Evolutionary conservation across 2,888 invertebrate species (phyloP).

Genomic region (Unio delphinus): DNA sequence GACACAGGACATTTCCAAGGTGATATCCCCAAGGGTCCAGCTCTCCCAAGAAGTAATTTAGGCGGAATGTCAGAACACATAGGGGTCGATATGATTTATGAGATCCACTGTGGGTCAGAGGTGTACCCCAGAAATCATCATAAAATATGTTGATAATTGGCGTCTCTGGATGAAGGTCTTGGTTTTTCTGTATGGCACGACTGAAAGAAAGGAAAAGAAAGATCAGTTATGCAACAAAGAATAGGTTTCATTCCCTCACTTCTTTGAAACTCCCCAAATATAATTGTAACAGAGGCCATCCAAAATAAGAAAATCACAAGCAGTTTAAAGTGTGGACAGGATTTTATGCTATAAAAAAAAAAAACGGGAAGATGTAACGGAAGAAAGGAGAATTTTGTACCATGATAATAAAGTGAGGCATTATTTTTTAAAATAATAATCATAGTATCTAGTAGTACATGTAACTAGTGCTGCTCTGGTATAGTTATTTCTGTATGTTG

Average conservation of each 20-base stretch:
- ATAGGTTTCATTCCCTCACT: neutral
- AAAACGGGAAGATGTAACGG: too few species aligned
- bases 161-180: constrained; percentile 86
- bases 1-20: constrained; percentile 87
- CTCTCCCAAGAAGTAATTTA: constrained; percentile 83
- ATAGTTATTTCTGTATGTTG: too few species aligned
- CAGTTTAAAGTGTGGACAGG: too few species aligned
- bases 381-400: too few species aligned
- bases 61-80: constrained; percentile 88
- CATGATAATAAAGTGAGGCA: too few species aligned
- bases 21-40: constrained; percentile 81
- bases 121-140: constrained; percentile 99
- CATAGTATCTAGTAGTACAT: too few species aligned
- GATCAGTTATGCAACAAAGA: neutral
- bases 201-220: constrained; percentile 75
- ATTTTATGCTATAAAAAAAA: too few species aligned
- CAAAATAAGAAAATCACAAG: too few species aligned
- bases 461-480: too few species aligned
- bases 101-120: constrained; percentile 90
- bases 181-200: constrained; percentile 94
- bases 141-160: constrained; percentile 86
- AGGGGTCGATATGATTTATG: constrained; percentile 97
- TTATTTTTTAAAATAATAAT: too few species aligned
- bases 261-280: neutral
- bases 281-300: too few species aligned